Evolutionary conservation across 2,113 vertebrate species (phyloP).

Genomic region (Petrocephalus microphthalmus): DNA sequence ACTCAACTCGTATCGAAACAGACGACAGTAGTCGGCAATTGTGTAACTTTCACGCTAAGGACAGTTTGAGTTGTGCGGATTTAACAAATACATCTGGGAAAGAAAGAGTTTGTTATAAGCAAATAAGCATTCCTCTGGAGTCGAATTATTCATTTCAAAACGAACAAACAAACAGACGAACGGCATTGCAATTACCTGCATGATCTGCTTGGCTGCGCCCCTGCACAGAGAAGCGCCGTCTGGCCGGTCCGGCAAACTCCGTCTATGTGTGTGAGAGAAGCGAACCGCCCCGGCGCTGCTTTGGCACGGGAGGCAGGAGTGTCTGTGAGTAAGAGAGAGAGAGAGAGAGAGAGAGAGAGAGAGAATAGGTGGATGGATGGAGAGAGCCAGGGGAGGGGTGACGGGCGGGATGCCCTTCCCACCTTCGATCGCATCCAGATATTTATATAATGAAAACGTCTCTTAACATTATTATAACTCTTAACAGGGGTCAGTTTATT

Average conservation of each 20-base stretch:
- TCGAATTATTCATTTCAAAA: not conserved
- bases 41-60: not conserved
- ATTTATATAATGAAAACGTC: not conserved
- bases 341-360: not conserved
- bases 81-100: not conserved
- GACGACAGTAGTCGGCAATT: not conserved
- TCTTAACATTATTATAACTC: not conserved
- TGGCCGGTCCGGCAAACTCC: not conserved
- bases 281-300: not conserved
- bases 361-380: not conserved
- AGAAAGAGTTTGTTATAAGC: not conserved
- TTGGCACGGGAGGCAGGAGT: not conserved
- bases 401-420: not conserved
- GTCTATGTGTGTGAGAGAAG: not conserved
- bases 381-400: not conserved
- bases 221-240: not conserved
- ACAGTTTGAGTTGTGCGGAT: not conserved
- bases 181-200: conserved; percentile 3
- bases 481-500: not conserved
- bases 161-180: not conserved
- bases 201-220: not conserved
- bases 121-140: not conserved
- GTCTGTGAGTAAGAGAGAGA: not conserved
- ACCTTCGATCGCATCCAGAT: not conserved
- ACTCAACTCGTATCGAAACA: not conserved